Evolutionary conservation across 2,113 vertebrate genomes (phyloP), one percentile per base, ranked within the genome.

Genomic region (Sylvilagus bachmani): DNA sequence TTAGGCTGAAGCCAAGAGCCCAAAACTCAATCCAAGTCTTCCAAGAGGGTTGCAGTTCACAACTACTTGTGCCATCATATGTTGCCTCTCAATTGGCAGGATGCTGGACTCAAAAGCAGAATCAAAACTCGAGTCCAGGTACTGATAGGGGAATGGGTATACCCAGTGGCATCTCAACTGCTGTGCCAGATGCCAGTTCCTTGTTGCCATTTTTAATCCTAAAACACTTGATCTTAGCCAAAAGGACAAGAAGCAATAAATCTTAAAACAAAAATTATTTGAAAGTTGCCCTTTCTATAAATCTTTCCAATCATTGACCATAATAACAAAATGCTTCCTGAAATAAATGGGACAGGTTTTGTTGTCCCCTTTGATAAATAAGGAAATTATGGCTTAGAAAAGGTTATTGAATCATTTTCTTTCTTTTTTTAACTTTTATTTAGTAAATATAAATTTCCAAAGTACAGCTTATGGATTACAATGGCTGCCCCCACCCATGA

Each of bases 131-230:
- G 44, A 44, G 44, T 44, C 44, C 44, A 44, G 44, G 44, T 44
- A 44, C 6, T 44, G 44, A 44, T 44, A 44, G 6, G 44, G 6
- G 44, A 6, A 44, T 44, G 44, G 44, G 44, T 44, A 44, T 44
- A 8, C 85, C 12, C 36, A 78, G 44, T 44, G 44, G 44, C 44
- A 44, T 44, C 44, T 44, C 7, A 44, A 44, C 44, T 44, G 44
- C 44, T 44, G 44, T 44, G 44, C 44, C 44, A 44, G 19, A 58
- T 58, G 19, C 55, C 55, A 58, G 53, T 29, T 67, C 36, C 70
- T 77, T 64, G 14, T 36, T 91, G 74, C 55, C 22, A 74, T 83
- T 92, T 96, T 92, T 86, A 78, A 86, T 73, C 29, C 49, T 69
- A 58, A 86, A 96, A 67, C 80, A 6, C 6, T 44, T 44, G 44